Conservation (phyloP, 2,888 invertebrate genomes). For the Agonopterix subpropinquella region DNA sequence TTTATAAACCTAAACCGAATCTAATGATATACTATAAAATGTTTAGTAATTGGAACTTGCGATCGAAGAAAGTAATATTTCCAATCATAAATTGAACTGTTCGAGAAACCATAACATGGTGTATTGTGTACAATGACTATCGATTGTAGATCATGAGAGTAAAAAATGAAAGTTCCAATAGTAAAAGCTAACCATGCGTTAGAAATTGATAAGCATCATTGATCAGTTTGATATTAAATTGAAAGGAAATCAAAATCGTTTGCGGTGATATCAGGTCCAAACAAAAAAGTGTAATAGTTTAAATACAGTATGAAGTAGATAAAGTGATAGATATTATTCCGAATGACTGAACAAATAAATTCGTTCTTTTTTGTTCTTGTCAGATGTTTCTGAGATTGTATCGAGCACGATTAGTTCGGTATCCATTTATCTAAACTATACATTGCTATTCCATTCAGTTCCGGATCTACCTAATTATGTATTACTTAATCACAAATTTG, state of each 20-base stretch:
- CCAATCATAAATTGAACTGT: too few relatives aligned
- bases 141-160: too few relatives aligned
- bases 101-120: too few relatives aligned
- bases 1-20: too few relatives aligned
- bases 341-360: conserved; percentile 7
- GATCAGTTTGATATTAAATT: conserved; percentile 12
- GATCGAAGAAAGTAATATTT: too few relatives aligned
- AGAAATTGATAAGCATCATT: conserved; percentile 13
- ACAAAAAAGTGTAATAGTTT: conserved; percentile 1
- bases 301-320: conserved; percentile 3
- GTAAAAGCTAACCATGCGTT: conserved; percentile 9
- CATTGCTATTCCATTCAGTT: conserved; percentile 5
- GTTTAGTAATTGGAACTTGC: too few relatives aligned
- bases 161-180: conserved; percentile 8
- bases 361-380: conserved; percentile 3
- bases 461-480: conserved; percentile 15
- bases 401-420: too few relatives aligned
- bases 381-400: too few relatives aligned
- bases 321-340: conserved; percentile 6
- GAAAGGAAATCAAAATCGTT: conserved; percentile 17
- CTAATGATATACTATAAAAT: too few relatives aligned
- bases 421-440: not conserved
- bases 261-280: not conserved
- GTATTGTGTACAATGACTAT: too few relatives aligned
- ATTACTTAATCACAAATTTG: conserved; percentile 19